These are phyloP conservation scores for Cheilosia pagana DNA, from an alignment of 2,888 invertebrate genomes.

Conservation along the genomic window DNA sequence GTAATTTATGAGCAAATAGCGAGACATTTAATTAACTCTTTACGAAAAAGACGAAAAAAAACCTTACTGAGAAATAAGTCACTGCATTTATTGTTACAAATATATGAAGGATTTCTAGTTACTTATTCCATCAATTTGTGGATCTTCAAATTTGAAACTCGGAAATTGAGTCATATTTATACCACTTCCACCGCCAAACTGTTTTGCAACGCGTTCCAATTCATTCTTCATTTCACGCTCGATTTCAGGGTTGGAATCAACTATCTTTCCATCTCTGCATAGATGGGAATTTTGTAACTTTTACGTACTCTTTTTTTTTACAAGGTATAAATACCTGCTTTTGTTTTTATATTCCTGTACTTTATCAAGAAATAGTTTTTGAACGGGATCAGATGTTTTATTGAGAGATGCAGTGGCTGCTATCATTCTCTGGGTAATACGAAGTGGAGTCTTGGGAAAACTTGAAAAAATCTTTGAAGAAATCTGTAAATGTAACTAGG, in stretches of 20 bases:
- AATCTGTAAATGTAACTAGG: slow-evolving; percentile 6
- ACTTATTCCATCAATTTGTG: slow-evolving; percentile 87
- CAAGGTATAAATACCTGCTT: slow-evolving; percentile 86
- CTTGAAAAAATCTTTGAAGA: not conserved
- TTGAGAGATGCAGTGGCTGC: slow-evolving; percentile 89
- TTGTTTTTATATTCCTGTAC: slow-evolving; percentile 94
- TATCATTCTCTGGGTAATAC: slow-evolving; percentile 87
- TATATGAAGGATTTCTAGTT: slow-evolving; percentile 2
- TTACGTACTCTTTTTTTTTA: too few species aligned
- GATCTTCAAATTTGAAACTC: slow-evolving; percentile 91
- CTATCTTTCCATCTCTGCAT: slow-evolving; percentile 91
- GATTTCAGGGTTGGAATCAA: slow-evolving; percentile 91
- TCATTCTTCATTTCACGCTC: slow-evolving; percentile 90
- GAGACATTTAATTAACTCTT: too few species aligned
- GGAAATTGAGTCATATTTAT: slow-evolving; percentile 96
- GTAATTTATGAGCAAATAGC: too few species aligned
- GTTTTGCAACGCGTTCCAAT: slow-evolving; percentile 91
- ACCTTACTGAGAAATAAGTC: too few species aligned
- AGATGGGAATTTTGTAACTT: too few species aligned
- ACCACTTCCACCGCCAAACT: slow-evolving; percentile 90
- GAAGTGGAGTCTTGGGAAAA: not conserved
- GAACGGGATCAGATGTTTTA: slow-evolving; percentile 94
- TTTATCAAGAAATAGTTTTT: slow-evolving; percentile 96
- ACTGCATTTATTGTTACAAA: not conserved
- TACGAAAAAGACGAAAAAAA: too few species aligned